Conservation (phyloP, 2,888 invertebrate genomes). For the Thysanoteuthis rhombus region DNA sequence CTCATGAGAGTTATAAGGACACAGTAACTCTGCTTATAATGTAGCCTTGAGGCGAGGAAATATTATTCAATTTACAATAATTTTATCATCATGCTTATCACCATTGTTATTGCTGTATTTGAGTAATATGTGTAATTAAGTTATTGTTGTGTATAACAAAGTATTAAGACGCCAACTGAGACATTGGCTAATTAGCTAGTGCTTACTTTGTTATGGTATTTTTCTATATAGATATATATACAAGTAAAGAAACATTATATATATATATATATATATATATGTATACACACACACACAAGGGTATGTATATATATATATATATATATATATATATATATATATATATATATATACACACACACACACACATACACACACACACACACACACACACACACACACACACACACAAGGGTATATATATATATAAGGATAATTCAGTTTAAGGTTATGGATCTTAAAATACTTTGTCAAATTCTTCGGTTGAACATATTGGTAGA, state of each 20-base stretch:
- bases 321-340: too few species aligned
- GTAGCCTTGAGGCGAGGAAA: background rate
- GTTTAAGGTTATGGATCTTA: too few species aligned
- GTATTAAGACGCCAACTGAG: background rate
- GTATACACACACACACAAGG: too few species aligned
- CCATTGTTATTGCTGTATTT: slow-evolving; percentile 12
- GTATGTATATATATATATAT: too few species aligned
- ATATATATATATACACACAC: too few species aligned
- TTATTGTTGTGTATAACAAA: background rate
- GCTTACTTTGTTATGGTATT: background rate
- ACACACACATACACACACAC: too few species aligned
- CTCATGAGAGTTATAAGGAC: background rate
- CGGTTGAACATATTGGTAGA: too few species aligned
- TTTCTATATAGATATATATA: background rate
- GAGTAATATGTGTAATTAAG: background rate
- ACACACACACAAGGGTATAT: too few species aligned
- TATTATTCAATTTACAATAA: slow-evolving; percentile 12
- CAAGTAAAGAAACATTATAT: background rate
- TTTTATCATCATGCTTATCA: background rate
- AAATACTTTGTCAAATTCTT: too few species aligned
- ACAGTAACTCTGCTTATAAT: background rate
- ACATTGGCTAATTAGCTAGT: background rate
- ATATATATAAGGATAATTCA: too few species aligned
- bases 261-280: too few species aligned
- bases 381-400: too few species aligned